Base-by-base conservation (phyloP, 2,888 invertebrate genomes). In the Exocentrus adspersus region DNA sequence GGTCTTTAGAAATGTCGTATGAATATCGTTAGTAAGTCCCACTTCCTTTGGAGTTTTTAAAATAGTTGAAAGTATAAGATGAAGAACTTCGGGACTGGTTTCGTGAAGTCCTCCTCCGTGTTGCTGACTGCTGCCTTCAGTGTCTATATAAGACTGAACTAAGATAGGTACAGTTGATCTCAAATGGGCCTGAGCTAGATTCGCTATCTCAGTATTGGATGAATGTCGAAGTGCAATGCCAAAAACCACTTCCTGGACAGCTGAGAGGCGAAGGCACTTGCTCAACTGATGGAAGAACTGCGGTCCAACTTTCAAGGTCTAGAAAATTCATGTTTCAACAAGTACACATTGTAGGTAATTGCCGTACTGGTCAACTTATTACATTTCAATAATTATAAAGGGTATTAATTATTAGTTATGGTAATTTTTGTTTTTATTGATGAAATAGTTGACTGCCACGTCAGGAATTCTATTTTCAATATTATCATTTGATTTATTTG, bases 211-310 rank as follows among this genome's bases (percentile, higher is more conserved):
- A 50, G 88, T 79, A 81, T 91, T 92, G 45, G 89, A 87, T 14
- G 95, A 95, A 79, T 93, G 90, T 73, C 92, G 88, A 71, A 97
- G 85, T 66, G 94, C 92, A 77, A 97, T 86, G 62, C 94, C 93
- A 83, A 97, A 91, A 53, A 93, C 91, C 78, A 96, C 93, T 87
- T 97, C 97, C 84, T 96, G 94, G 48, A 95, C 91, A 75, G 93
- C 89, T 66, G 92, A 92, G 78, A 97, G 88, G 81, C 92, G 92
- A 78, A 96, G 88, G 78, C 93, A 88, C 86, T 93, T 92, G 83
- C 92, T 92, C 76, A 97, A 87, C 80, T 94, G 92, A 78, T 88
- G 87, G 81, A 97, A 89, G 81, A 96, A 88, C 81, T 93, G 91
- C 75, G 90, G 86, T 74, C 92, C 87, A 73, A 93, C 89, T 84